Evolutionary conservation across 2,888 invertebrate genomes (phyloP).

Genomic region (Hypomecis atomaria): DNA sequence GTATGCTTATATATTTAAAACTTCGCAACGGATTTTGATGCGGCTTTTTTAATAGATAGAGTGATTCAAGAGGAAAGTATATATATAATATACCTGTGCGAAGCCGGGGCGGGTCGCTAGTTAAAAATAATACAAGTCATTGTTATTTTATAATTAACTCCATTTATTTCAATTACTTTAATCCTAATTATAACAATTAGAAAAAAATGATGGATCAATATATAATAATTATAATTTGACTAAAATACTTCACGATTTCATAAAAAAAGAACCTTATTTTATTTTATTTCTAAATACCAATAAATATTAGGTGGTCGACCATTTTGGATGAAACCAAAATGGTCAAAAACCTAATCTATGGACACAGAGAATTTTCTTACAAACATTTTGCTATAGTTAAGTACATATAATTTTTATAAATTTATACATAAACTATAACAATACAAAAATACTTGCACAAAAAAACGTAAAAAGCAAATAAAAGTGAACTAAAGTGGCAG

Average conservation of each 20-base stretch:
- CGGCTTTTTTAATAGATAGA: too few relatives aligned
- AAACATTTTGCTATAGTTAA: slow-evolving; percentile 45
- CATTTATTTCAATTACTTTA: slow-evolving; percentile 72
- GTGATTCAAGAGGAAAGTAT: too few relatives aligned
- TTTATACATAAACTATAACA: slow-evolving; percentile 35
- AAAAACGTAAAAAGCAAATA: slow-evolving; percentile 13
- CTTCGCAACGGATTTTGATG: too few relatives aligned
- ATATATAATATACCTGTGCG: too few relatives aligned
- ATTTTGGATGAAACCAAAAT: slow-evolving; percentile 64
- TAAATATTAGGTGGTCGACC: slow-evolving; percentile 77
- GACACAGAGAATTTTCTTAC: slow-evolving; percentile 50
- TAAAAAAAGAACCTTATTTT: slow-evolving; percentile 51
- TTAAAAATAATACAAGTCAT: slow-evolving; percentile 17
- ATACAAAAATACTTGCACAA: slow-evolving; percentile 18
- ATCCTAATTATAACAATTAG: slow-evolving; percentile 68
- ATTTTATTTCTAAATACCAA: slow-evolving; percentile 56
- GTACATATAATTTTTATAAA: slow-evolving; percentile 34
- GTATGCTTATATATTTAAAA: too few relatives aligned
- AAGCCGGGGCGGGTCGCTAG: too few relatives aligned
- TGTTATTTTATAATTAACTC: slow-evolving; percentile 62
- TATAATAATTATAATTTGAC: slow-evolving; percentile 60
- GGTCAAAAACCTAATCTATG: slow-evolving; percentile 77
- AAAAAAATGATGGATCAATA: slow-evolving; percentile 61
- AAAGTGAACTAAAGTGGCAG: slow-evolving; percentile 39
- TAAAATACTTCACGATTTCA: slow-evolving; percentile 62